phyloP scores from a whole-genome alignment of 2,113 vertebrate species.

The Spea bombifrons region DNA sequence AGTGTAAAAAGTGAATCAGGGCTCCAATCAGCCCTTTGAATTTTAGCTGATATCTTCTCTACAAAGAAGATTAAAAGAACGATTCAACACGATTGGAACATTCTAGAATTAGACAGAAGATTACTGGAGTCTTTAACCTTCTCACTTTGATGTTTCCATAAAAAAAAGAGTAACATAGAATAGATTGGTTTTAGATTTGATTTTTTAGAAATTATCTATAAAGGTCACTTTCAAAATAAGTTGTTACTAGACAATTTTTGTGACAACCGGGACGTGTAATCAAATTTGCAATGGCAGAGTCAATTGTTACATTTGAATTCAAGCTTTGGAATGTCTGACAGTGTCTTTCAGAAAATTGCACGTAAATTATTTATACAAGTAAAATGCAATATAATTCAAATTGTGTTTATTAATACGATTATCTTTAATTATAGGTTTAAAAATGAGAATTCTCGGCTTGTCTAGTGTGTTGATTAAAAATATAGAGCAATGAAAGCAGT shows the following conservation, averaged over 20 bases:
- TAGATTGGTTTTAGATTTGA: conserved; percentile 44
- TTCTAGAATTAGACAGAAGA: conserved; percentile 43
- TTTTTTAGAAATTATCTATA: conserved; percentile 41
- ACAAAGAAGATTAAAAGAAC: conserved; percentile 43
- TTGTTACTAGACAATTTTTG: conserved; percentile 39
- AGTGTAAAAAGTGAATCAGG: conserved; percentile 30
- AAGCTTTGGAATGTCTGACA: not conserved
- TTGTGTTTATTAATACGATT: no score
- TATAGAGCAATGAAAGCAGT: no score
- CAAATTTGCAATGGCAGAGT: conserved; percentile 30
- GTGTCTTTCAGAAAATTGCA: conserved; percentile 5
- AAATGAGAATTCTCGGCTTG: no score
- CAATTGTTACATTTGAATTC: conserved; percentile 26
- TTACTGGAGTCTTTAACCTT: conserved; percentile 47
- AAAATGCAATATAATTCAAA: no score
- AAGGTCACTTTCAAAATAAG: conserved; percentile 48
- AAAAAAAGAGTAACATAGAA: conserved; percentile 39
- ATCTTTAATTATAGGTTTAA: no score
- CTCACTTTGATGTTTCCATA: conserved; percentile 43
- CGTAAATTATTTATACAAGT: conserved; percentile 7
- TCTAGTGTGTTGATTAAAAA: no score
- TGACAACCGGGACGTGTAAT: conserved; percentile 21
- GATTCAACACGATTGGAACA: conserved; percentile 45
- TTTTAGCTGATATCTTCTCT: conserved; percentile 39
- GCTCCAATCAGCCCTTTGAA: conserved; percentile 45